Evolutionary conservation across 2,113 vertebrate genomes (phyloP).

Genomic region (Mustela nigripes): DNA sequence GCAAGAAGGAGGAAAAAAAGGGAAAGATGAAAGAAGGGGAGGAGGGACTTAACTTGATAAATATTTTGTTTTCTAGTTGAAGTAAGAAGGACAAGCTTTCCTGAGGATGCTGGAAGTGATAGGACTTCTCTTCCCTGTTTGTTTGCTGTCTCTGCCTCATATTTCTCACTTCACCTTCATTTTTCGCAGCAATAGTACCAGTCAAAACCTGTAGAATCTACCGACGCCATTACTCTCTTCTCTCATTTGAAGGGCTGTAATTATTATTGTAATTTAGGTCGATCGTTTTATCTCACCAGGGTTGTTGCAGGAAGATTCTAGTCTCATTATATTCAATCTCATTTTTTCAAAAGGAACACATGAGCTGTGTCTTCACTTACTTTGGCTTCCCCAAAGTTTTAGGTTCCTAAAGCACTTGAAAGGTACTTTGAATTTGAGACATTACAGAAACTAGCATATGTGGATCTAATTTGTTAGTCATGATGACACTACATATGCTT

Average conservation of each 20-base stretch:
- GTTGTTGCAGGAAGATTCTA: background rate
- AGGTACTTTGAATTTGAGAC: background rate
- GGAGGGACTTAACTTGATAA: background rate
- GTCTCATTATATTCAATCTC: background rate
- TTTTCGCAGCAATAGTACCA: background rate
- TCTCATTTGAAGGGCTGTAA: background rate
- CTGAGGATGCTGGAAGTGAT: background rate
- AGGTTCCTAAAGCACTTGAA: background rate
- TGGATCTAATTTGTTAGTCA: background rate
- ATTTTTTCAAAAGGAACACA: background rate
- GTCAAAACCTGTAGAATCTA: background rate
- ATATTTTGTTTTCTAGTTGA: background rate
- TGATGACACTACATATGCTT: background rate
- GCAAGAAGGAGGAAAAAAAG: background rate
- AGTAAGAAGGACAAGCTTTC: background rate
- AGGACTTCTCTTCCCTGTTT: background rate
- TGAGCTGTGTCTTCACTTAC: background rate
- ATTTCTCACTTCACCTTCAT: background rate
- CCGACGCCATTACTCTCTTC: background rate
- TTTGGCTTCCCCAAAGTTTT: background rate
- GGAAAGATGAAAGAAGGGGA: background rate
- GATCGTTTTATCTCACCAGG: background rate
- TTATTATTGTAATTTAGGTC: background rate
- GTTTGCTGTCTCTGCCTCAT: background rate
- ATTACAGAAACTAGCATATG: background rate